A percentile compares a stretch with the other conserved stretches of the same genome.
These are phyloP conservation scores for Trichonephila inaurata DNA, from an alignment of 1,140 invertebrate genomes.

Conservation along the genomic window DNA sequence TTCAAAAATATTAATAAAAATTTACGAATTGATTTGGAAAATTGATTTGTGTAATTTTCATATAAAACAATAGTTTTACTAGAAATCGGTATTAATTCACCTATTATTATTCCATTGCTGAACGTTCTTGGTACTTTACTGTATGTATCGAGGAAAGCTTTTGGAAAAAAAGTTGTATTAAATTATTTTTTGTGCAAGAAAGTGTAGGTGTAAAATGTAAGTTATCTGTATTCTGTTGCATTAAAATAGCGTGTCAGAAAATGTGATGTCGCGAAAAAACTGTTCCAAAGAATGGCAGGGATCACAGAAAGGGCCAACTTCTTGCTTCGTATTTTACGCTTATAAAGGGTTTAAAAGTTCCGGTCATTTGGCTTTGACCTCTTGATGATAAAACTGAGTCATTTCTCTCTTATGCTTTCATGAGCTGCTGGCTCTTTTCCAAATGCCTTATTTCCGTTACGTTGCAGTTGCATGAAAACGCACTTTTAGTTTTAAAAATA, in stretches of 20 bases:
- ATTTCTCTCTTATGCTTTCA: slow-evolving; percentile 7
- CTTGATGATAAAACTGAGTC: slow-evolving; percentile 10
- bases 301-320: background rate
- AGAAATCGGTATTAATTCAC: too few species aligned
- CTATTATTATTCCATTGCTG: too few species aligned
- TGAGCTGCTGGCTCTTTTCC: slow-evolving; percentile 1
- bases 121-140: too few species aligned
- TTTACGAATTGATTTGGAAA: too few species aligned
- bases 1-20: too few species aligned
- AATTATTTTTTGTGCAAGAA: background rate
- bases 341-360: background rate
- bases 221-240: too few species aligned
- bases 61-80: too few species aligned
- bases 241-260: background rate
- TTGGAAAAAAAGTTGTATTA: background rate
- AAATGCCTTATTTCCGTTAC: background rate
- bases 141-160: too few species aligned
- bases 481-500: background rate
- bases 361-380: slow-evolving; percentile 33
- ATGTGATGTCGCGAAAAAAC: background rate
- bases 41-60: too few species aligned
- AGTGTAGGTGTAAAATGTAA: background rate
- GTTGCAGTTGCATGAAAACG: background rate
- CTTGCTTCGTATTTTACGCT: slow-evolving; percentile 3
- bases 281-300: background rate